Base-by-base conservation (phyloP, 2,888 invertebrate species). In the Yponomeuta plumbellus region DNA sequence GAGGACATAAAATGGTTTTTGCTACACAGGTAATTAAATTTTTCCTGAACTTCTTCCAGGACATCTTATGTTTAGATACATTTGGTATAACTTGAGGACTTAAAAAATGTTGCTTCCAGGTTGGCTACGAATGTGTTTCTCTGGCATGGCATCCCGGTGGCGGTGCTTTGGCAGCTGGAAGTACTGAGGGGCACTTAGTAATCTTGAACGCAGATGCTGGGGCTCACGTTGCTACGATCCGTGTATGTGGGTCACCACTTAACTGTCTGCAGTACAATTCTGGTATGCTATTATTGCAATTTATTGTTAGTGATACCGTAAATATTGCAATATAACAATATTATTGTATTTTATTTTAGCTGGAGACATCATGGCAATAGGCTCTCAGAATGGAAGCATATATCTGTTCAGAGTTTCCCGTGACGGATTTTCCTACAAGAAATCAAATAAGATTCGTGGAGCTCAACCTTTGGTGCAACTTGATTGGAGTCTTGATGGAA, bases 401-500 rank as follows among this genome's bases (percentile, higher is more conserved):
- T 92, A 92, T 69, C 69, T 91, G 13, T 98, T 97, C 90, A 92
- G 96, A 66, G 96, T 97, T 4, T 96, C 96, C 13, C 94, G 97
- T 64, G 97, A 97, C 78, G 97, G 97, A 2, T 97, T 96, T 80
- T 96, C 96, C 0, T 97, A 97, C 83, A 96, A 97, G 79, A 97
- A 97, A 79, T 95, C 96, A 17, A 97, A 97, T 78, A 97, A 97
- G 86, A 97, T 97, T 68, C 92, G 97, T 20, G 97, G 97, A 0
- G 94, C 96, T 0, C 97, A 97, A 77, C 95, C 97, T 0, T 89
- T 98, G 4, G 94, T 95, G 68, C 97, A 97, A 76, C 86, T 98
- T 66, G 98, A 98, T 80, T 98, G 97, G 97, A 97, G 97, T 80
- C 94, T 95, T 58, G 97, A 98, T 78, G 96, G 97, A 67, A 95